phyloP scores from a whole-genome alignment of 35 echinoderm and acorn worm genomes.

The Amphiura filiformis region DNA sequence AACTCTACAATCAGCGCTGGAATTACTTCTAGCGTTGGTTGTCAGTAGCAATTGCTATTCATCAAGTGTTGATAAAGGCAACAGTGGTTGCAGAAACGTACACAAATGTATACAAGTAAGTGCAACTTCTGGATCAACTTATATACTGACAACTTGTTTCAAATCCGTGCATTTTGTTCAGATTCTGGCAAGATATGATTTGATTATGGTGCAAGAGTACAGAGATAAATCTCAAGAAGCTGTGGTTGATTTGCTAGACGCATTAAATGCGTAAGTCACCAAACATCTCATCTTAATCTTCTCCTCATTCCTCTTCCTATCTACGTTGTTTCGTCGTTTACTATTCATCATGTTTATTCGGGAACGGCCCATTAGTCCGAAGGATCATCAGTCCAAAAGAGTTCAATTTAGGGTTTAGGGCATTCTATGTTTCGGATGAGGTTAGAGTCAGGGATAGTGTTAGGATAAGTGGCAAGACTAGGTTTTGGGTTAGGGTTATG shows the following conservation, averaged over 20 bases:
- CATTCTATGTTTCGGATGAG: too few relatives aligned
- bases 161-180: conserved; percentile 19
- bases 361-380: too few relatives aligned
- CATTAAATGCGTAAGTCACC: conserved; percentile 47
- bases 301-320: not conserved
- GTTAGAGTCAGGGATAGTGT: too few relatives aligned
- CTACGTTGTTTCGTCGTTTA: not conserved
- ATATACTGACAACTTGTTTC: not conserved
- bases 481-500: too few relatives aligned
- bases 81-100: too few relatives aligned
- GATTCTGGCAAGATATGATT: conserved; percentile 78
- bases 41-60: too few relatives aligned
- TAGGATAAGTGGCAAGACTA: too few relatives aligned
- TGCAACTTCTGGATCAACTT: not conserved
- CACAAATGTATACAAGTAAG: too few relatives aligned
- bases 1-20: not conserved
- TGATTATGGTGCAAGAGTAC: conserved; percentile 84
- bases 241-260: conserved; percentile 51
- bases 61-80: too few relatives aligned
- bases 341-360: not conserved
- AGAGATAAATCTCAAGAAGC: conserved; percentile 43
- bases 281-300: not conserved
- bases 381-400: too few relatives aligned
- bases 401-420: too few relatives aligned
- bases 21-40: too few relatives aligned